These are phyloP conservation scores for Mustela nigripes DNA, from an alignment of 2,113 vertebrate genomes.

Conservation along the genomic window DNA sequence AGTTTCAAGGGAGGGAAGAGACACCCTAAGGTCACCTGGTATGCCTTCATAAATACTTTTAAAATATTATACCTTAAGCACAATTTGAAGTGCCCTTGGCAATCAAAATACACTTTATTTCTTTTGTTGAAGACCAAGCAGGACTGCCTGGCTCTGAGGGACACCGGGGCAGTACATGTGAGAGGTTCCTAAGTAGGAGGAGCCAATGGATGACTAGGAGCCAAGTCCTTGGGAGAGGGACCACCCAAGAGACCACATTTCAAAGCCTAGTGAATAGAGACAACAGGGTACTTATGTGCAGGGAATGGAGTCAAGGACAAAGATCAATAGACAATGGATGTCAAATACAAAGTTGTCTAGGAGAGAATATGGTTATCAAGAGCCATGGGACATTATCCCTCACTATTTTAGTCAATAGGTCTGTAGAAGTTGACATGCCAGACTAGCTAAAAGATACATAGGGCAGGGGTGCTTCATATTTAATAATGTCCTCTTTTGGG, in stretches of 20 bases:
- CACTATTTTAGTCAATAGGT: not conserved
- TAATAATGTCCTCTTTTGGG: not conserved
- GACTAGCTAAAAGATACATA: not conserved
- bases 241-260: not conserved
- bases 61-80: not conserved
- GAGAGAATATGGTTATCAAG: not conserved
- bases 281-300: not conserved
- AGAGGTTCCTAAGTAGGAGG: not conserved
- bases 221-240: not conserved
- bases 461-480: too few species aligned
- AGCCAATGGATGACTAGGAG: not conserved
- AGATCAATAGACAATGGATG: not conserved
- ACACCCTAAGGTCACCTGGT: not conserved
- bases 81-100: not conserved
- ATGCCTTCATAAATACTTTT: not conserved
- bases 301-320: conserved; percentile 2
- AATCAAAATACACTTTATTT: not conserved
- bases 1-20: not conserved
- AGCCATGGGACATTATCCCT: not conserved
- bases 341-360: not conserved
- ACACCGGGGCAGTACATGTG: not conserved
- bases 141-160: not conserved
- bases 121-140: not conserved
- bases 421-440: not conserved
- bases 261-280: not conserved